Evolutionary conservation across 2,797 vertebrate species (phyloP).

Genomic region (Oceanodroma leucorhoa): DNA sequence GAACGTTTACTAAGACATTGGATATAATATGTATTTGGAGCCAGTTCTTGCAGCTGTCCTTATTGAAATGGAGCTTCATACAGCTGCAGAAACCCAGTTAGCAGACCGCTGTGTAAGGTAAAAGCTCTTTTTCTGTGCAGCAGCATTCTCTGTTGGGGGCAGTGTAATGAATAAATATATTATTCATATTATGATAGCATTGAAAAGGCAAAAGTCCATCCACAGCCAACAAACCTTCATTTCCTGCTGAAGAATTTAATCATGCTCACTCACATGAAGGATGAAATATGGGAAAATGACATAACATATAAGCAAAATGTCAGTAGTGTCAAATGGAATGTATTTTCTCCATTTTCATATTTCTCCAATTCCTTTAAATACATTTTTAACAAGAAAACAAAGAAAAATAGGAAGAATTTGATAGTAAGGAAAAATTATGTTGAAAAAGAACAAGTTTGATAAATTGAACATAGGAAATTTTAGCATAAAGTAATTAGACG

Average conservation of each 20-base stretch:
- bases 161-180: neutral
- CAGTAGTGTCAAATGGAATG: neutral
- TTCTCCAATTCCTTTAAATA: neutral
- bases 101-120: neutral
- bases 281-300: neutral
- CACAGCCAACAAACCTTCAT: neutral
- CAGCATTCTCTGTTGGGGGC: neutral
- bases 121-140: neutral
- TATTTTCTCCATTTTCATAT: neutral
- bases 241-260: neutral
- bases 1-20: neutral
- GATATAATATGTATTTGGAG: neutral
- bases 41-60: neutral
- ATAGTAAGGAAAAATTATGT: neutral
- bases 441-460: neutral
- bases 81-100: neutral
- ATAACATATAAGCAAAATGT: neutral
- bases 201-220: neutral
- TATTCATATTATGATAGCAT: accelerated
- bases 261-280: neutral
- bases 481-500: neutral
- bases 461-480: neutral
- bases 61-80: neutral
- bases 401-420: neutral
- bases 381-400: neutral